These are phyloP conservation scores for Diorhabda carinulata DNA, from an alignment of 1,140 invertebrate species.

Conservation along the genomic window DNA sequence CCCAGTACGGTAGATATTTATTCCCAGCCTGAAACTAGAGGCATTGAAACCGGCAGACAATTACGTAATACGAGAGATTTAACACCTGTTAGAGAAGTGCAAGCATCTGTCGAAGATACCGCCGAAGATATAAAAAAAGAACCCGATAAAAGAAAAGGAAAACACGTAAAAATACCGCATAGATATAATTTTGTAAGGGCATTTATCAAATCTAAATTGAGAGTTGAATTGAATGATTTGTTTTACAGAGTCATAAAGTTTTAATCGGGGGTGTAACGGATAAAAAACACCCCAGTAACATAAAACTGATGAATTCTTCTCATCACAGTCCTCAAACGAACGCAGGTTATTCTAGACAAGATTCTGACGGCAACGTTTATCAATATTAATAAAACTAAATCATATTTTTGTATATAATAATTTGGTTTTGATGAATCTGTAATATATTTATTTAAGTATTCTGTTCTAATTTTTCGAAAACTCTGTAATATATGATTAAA, in stretches of 20 bases:
- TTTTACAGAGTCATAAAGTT: conserved; percentile 52
- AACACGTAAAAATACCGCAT: conserved; percentile 20
- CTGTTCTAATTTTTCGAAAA: too few species aligned
- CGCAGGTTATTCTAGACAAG: conserved; percentile 62
- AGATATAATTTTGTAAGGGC: conserved; percentile 35
- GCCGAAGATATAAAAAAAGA: conserved; percentile 1
- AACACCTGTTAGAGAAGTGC: conserved; percentile 41
- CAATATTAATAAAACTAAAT: conserved; percentile 29
- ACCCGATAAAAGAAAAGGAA: neutral
- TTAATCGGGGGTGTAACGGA: conserved; percentile 56
- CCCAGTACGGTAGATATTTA: conserved; percentile 56
- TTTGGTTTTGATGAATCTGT: neutral
- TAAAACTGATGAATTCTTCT: conserved; percentile 63
- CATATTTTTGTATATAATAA: too few species aligned
- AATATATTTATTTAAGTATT: conserved; percentile 4
- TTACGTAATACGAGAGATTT: conserved; percentile 56
- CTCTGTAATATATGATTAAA: too few species aligned
- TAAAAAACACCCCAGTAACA: conserved; percentile 55
- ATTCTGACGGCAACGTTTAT: conserved; percentile 52
- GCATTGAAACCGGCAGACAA: conserved; percentile 53
- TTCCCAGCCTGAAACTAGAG: conserved; percentile 57
- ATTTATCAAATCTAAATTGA: neutral
- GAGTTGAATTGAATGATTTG: neutral
- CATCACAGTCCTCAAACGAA: conserved; percentile 63
- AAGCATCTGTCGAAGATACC: conserved; percentile 13